A percentile compares a stretch with the other conserved stretches of the same genome.
Evolutionary conservation across 2,888 invertebrate genomes (phyloP).

Genomic region (Aphodius granarius): DNA sequence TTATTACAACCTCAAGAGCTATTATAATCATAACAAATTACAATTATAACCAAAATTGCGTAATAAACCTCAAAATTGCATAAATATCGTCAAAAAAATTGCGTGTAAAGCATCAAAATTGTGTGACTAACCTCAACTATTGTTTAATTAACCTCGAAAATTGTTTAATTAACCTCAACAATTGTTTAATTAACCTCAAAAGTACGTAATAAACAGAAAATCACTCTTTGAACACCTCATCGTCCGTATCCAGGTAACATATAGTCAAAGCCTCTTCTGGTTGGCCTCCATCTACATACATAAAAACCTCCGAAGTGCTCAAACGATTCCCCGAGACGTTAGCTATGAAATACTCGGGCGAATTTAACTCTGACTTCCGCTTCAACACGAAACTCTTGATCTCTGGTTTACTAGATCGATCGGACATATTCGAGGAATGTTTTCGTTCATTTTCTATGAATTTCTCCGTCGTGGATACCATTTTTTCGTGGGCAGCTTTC

Average conservation of each 20-base stretch:
- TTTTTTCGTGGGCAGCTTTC: constrained; percentile 20
- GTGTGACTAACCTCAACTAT: no score
- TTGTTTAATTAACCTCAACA: no score
- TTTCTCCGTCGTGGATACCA: constrained; percentile 12
- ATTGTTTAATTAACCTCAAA: no score
- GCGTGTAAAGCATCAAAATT: no score
- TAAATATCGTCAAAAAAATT: no score
- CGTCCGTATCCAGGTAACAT: constrained; percentile 22
- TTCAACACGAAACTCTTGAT: constrained; percentile 23
- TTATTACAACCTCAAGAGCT: no score
- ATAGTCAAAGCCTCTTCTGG: constrained; percentile 20
- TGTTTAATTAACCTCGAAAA: no score
- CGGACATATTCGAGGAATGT: constrained; percentile 16
- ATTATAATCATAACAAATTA: no score
- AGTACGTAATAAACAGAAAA: not conserved
- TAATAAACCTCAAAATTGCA: no score
- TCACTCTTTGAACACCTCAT: constrained; percentile 21
- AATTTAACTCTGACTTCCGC: constrained; percentile 10
- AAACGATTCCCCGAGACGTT: constrained; percentile 19
- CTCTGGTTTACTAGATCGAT: constrained; percentile 19
- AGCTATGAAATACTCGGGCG: constrained; percentile 30
- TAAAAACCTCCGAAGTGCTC: constrained; percentile 29
- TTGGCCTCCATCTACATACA: constrained; percentile 29
- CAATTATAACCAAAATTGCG: no score
- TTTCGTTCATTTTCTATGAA: constrained; percentile 30